Percentiles rank a stretch among this genome's conserved stretches.
phyloP scores from a whole-genome alignment of 1,140 invertebrate species.

The Drosophila triauraria region DNA sequence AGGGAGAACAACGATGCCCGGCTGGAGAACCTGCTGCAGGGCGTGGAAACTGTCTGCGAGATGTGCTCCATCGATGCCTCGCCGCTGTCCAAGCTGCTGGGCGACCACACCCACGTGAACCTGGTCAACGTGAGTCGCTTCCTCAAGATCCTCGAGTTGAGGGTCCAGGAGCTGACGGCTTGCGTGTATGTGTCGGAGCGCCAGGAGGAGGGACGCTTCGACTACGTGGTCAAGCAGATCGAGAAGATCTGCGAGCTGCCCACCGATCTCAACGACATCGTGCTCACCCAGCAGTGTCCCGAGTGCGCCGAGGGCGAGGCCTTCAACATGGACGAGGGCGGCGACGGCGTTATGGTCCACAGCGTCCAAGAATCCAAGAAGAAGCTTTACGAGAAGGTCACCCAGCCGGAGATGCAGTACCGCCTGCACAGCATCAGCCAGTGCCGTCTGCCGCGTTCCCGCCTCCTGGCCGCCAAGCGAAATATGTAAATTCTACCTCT shows the following conservation, averaged over 20 bases:
- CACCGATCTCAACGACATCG: conserved; percentile 73
- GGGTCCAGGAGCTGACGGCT: conserved; percentile 65
- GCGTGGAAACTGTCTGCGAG: conserved; percentile 67
- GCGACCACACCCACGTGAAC: conserved; percentile 69
- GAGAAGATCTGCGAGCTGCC: conserved; percentile 70
- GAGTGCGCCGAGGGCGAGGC: conserved; percentile 80
- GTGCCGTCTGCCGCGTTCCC: conserved; percentile 70
- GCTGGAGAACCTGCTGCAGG: conserved; percentile 67
- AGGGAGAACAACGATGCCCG: conserved; percentile 56
- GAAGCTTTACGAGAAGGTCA: conserved; percentile 77
- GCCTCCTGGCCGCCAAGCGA: conserved; percentile 67
- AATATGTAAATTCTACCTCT: conserved; percentile 38
- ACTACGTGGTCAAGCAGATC: conserved; percentile 72
- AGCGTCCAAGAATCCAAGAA: conserved; percentile 63
- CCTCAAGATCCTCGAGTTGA: conserved; percentile 57
- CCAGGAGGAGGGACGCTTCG: conserved; percentile 43
- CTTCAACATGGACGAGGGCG: conserved; percentile 75
- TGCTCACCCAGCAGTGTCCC: conserved; percentile 76
- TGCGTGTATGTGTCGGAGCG: conserved; percentile 70
- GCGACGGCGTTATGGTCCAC: conserved; percentile 66
- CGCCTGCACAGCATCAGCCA: conserved; percentile 77
- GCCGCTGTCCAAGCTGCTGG: conserved; percentile 45
- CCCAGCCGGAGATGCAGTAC: conserved; percentile 79
- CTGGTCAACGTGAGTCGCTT: conserved; percentile 67
- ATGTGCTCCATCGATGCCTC: conserved; percentile 63